phyloP scores from a whole-genome alignment of 2,888 invertebrate genomes.

The Ectemnius cavifrons region DNA sequence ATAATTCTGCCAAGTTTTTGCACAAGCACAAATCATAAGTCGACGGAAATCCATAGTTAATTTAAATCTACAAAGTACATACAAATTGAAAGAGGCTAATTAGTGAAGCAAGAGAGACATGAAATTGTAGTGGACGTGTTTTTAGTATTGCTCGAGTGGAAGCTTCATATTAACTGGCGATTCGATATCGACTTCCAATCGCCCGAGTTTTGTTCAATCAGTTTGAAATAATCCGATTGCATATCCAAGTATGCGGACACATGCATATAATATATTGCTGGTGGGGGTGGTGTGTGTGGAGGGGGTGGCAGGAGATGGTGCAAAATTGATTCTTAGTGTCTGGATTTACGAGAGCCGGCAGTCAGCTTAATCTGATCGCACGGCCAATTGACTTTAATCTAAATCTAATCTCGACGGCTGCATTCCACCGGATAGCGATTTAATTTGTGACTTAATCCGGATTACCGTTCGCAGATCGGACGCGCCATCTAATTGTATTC shows the following conservation, averaged over 20 bases:
- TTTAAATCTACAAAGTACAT: too few relatives aligned
- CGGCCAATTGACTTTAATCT: conserved; percentile 57
- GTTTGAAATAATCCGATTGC: not conserved
- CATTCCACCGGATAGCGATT: conserved; percentile 60
- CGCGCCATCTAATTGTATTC: not conserved
- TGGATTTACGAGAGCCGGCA: conserved; percentile 3
- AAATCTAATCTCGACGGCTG: conserved; percentile 66
- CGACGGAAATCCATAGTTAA: too few relatives aligned
- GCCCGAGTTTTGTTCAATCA: not conserved
- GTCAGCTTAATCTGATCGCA: conserved; percentile 30
- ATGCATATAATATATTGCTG: too few relatives aligned
- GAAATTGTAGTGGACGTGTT: too few relatives aligned
- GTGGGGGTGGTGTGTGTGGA: too few relatives aligned
- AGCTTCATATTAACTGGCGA: conserved; percentile 4
- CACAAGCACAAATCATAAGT: too few relatives aligned
- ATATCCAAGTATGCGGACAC: too few relatives aligned
- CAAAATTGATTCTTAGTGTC: not conserved
- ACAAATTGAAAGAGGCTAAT: too few relatives aligned
- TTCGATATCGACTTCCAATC: not conserved
- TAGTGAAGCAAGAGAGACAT: too few relatives aligned
- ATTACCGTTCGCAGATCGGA: conserved; percentile 36
- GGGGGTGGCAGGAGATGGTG: not conserved
- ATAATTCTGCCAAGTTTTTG: too few relatives aligned
- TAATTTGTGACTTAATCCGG: conserved; percentile 66
- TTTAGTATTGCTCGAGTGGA: too few relatives aligned